These are phyloP conservation scores for Troilus luridus DNA, from an alignment of 2,888 invertebrate genomes.

Conservation along the genomic window DNA sequence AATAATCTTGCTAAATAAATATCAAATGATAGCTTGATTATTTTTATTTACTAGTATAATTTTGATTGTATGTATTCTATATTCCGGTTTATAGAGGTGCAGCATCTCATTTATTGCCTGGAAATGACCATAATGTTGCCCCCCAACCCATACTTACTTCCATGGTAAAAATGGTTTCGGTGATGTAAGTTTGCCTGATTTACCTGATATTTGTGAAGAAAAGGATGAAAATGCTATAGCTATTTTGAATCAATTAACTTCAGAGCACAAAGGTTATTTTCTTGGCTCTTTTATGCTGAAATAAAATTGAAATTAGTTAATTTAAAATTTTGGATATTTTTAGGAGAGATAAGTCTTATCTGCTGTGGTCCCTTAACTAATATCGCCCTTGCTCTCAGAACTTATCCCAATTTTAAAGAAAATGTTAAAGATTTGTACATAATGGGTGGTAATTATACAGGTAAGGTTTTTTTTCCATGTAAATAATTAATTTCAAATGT, in stretches of 20 bases:
- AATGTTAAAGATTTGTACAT: conserved; percentile 79
- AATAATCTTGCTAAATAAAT: not conserved
- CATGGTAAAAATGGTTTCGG: conserved; percentile 65
- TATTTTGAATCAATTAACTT: conserved; percentile 62
- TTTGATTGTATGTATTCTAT: conserved; percentile 69
- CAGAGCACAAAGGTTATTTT: conserved; percentile 62
- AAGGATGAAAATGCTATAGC: conserved; percentile 64
- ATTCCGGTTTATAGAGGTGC: conserved; percentile 81
- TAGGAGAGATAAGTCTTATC: conserved; percentile 70
- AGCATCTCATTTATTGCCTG: conserved; percentile 56
- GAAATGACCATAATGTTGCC: conserved; percentile 37
- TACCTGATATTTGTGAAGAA: conserved; percentile 47
- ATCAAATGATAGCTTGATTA: not conserved
- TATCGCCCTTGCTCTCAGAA: conserved; percentile 80
- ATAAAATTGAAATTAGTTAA: not conserved
- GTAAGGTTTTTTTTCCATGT: conserved; percentile 69
- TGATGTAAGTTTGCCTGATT: conserved; percentile 62
- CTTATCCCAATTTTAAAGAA: conserved; percentile 77
- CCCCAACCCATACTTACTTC: conserved; percentile 60
- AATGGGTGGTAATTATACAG: conserved; percentile 84
- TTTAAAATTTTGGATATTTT: not conserved
- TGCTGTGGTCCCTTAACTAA: conserved; percentile 85
- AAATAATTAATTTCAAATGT: no score
- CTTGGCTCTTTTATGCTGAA: not conserved
- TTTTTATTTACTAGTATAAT: not conserved